Base-by-base conservation (phyloP, 2,797 vertebrate genomes). In the Eupleurogrammus muticus region DNA sequence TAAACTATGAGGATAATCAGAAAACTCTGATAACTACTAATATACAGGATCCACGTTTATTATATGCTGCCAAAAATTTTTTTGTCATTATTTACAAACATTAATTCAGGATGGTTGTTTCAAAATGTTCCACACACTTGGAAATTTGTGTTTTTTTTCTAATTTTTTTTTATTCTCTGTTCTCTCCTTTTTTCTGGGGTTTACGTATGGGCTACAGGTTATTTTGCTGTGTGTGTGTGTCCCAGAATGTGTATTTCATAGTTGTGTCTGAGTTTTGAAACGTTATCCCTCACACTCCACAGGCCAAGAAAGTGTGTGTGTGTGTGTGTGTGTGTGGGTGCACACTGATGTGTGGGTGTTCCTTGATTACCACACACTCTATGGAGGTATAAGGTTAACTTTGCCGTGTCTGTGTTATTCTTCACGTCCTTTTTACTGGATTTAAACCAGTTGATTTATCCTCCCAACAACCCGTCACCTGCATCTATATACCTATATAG, bases 241-340 rank as follows among this genome's bases (percentile, higher is more conserved):
- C 66, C 38, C 58, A 69, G 65, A 72, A 69, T 64, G 73, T 64
- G 53, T 66, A 70, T 53, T 64, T 87, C 56, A 57, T 82, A 66
- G 66, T 58, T 81, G 67, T 60, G 70, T 63, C 36, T 77, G 60
- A 89, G 61, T 88, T 90, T 90, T 75, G 90, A 92, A 88, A 92
- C 32, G 34, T 76, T 84, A 88, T 58, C 75, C 73, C 72, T 72
- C 63, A 78, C 61, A 86, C 65, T 50, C 73, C 16, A 3, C 65
- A 73, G 40, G 50, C 52, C 19, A 3, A 21, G 16, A 24, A 49
- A 62, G 13, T 20, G 50, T 24, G 23, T 53, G 21, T 53, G 17
- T 50, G 49, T 66, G 48, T 64, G 59, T 69, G 65, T 42, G 20
- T 68, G 44, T 35, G 64, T 9, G 73, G 52, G 66, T 47, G 59